A percentile compares a stretch with the other conserved stretches of the same genome.
Evolutionary conservation across 2,113 vertebrate genomes (phyloP).

Genomic region (Barnardius zonarius): DNA sequence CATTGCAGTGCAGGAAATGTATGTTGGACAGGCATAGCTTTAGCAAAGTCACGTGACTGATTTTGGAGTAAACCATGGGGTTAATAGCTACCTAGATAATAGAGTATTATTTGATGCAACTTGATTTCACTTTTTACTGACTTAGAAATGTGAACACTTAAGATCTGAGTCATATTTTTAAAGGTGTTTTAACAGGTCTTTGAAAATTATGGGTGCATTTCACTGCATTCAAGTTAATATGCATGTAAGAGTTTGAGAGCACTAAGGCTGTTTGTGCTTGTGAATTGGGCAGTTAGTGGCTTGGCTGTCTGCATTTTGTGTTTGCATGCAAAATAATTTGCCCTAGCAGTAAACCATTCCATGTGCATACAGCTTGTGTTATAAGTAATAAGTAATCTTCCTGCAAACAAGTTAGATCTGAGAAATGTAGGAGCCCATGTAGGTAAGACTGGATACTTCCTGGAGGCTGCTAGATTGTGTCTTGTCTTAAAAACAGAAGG

Average conservation of each 20-base stretch:
- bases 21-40: accelerated
- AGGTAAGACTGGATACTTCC: background rate
- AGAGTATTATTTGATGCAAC: background rate
- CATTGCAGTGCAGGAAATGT: background rate
- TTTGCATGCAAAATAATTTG: background rate
- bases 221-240: background rate
- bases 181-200: background rate
- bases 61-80: background rate
- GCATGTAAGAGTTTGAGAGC: background rate
- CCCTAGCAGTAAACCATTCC: background rate
- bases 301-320: background rate
- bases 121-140: background rate
- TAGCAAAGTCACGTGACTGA: background rate
- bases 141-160: background rate
- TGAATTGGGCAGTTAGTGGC: background rate
- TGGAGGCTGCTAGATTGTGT: background rate
- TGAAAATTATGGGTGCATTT: background rate
- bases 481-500: background rate
- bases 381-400: background rate
- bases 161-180: background rate
- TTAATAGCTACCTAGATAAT: background rate
- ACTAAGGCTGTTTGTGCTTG: background rate
- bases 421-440: background rate
- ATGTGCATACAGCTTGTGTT: accelerated
- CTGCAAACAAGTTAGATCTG: background rate